Conservation (phyloP, 2,797 vertebrate species). For the Eulemur albifrons region DNA sequence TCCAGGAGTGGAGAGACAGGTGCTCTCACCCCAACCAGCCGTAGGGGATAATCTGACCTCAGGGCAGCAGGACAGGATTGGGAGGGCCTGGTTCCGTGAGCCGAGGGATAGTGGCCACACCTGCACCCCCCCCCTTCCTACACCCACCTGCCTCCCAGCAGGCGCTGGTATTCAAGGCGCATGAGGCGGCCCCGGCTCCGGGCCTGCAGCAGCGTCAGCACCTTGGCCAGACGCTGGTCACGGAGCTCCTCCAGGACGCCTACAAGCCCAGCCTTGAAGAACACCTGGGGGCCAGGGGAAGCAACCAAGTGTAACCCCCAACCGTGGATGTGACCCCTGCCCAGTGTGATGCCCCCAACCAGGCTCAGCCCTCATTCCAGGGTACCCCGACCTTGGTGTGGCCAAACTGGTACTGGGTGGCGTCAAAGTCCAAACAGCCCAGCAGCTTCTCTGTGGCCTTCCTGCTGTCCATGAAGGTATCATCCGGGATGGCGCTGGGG, state of each 20-base stretch:
- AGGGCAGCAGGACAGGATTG: background rate
- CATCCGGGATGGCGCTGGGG: constrained; percentile 93
- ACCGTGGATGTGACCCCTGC: fast-evolving
- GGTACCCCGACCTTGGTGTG: constrained; percentile 91
- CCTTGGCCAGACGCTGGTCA: constrained; percentile 92
- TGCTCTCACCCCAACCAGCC: background rate
- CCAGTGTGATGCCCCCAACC: background rate
- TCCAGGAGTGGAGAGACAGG: background rate
- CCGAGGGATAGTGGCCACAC: background rate
- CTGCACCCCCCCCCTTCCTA: background rate
- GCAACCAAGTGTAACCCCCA: background rate
- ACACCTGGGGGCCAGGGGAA: constrained; percentile 86
- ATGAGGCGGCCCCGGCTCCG: constrained; percentile 91
- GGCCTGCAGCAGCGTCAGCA: constrained; percentile 92
- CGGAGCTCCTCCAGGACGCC: constrained; percentile 92
- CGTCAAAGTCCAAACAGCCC: constrained; percentile 91
- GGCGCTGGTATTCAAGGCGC: constrained; percentile 89
- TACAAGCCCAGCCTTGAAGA: constrained; percentile 94
- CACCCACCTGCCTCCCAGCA: constrained; percentile 88
- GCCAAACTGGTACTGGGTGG: constrained; percentile 93
- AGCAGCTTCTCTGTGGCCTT: constrained; percentile 95
- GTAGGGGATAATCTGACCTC: background rate
- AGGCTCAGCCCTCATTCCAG: background rate
- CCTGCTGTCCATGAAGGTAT: constrained; percentile 94
- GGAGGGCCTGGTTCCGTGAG: background rate